Percentiles rank a stretch among this genome's conserved stretches.
These are phyloP conservation scores for Sebastes alutus DNA, from an alignment of 2,797 vertebrate species.

Conservation along the genomic window DNA sequence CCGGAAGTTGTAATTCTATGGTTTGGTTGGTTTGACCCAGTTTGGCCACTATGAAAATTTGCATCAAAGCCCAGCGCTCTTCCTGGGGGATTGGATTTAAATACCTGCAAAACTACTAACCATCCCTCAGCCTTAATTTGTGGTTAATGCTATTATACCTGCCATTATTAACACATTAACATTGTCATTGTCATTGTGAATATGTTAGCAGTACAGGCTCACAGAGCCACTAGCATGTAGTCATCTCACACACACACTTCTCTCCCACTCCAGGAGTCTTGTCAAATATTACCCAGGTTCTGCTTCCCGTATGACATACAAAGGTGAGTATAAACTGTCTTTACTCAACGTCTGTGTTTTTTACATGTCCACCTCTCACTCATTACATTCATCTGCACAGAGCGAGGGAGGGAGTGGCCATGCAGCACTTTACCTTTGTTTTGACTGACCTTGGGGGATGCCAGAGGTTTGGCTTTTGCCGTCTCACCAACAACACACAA, in stretches of 20 bases:
- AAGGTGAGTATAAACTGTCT: constrained; percentile 73
- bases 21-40: not conserved
- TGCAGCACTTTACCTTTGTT: constrained; percentile 92
- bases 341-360: not conserved
- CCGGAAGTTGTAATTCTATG: not conserved
- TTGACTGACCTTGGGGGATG: constrained; percentile 90
- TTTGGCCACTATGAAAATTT: not conserved
- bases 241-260: not conserved
- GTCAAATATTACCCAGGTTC: constrained; percentile 85
- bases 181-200: not conserved
- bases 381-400: constrained; percentile 51
- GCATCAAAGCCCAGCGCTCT: not conserved
- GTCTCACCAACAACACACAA: constrained; percentile 82
- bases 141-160: not conserved
- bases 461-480: constrained; percentile 92
- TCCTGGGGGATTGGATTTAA: not conserved
- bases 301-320: constrained; percentile 92
- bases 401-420: constrained; percentile 72
- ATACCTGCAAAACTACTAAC: not conserved
- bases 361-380: not conserved
- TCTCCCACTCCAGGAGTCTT: constrained; percentile 79
- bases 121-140: not conserved
- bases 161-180: too few species aligned
- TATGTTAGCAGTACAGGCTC: not conserved
- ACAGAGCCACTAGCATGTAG: not conserved